These are phyloP conservation scores for Harpegnathos saltator DNA, from an alignment of 1,140 invertebrate genomes.

Conservation along the genomic window DNA sequence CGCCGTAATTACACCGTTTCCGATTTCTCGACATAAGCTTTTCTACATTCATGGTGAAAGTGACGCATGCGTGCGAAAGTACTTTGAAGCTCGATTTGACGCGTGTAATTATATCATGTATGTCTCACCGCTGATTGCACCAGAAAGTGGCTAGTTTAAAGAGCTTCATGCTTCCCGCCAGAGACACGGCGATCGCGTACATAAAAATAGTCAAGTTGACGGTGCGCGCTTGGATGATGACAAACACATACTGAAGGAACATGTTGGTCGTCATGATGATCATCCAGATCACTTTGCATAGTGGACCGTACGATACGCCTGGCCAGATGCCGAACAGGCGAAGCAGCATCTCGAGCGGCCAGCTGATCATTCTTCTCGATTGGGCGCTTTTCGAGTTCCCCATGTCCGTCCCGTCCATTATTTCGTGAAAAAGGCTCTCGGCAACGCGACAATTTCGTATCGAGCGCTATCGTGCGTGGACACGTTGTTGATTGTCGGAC, in stretches of 20 bases:
- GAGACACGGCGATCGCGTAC: not conserved
- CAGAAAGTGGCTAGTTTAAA: slow-evolving; percentile 14
- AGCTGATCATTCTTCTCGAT: too few species aligned
- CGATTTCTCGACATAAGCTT: too few species aligned
- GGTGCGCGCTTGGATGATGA: not conserved
- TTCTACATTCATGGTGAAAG: too few species aligned
- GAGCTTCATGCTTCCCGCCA: not conserved
- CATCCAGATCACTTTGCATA: not conserved
- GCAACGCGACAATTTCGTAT: too few species aligned
- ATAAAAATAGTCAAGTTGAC: not conserved
- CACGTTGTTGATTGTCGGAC: too few species aligned
- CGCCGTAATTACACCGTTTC: too few species aligned
- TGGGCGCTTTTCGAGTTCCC: not conserved
- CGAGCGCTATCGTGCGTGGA: too few species aligned
- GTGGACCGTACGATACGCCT: not conserved
- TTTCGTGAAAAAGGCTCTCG: too few species aligned
- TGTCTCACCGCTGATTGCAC: slow-evolving; percentile 21
- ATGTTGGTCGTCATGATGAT: not conserved
- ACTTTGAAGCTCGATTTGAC: not conserved
- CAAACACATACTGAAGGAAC: not conserved
- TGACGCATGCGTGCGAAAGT: too few species aligned
- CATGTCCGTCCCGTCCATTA: too few species aligned
- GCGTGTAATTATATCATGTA: not conserved
- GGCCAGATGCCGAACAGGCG: slow-evolving; percentile 34
- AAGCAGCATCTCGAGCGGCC: slow-evolving; percentile 6